Evolutionary conservation across 2,888 invertebrate species (phyloP).

Genomic region (Celastrina argiolus): DNA sequence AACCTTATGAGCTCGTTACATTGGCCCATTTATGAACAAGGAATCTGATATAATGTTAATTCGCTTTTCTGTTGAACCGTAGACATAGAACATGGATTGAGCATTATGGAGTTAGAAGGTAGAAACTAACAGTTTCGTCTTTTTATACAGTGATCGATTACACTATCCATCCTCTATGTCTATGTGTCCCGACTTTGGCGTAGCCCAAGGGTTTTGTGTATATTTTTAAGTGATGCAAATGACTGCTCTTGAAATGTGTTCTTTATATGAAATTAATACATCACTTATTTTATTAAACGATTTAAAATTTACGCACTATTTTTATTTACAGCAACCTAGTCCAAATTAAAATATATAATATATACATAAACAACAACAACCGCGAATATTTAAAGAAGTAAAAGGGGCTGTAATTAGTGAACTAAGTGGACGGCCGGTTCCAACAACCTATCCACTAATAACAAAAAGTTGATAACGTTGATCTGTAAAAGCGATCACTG

Average conservation of each 20-base stretch:
- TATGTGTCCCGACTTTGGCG: background rate
- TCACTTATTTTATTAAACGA: constrained; percentile 75
- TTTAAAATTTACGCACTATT: constrained; percentile 30
- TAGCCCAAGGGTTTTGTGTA: constrained; percentile 24
- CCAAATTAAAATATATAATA: background rate
- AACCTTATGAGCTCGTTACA: constrained; percentile 24
- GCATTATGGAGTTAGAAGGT: background rate
- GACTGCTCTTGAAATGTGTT: constrained; percentile 72
- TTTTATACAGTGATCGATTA: background rate
- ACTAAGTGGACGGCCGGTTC: too few relatives aligned
- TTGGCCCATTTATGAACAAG: constrained; percentile 11
- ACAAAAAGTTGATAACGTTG: too few relatives aligned
- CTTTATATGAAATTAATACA: constrained; percentile 69
- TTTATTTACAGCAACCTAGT: background rate
- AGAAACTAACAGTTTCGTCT: background rate
- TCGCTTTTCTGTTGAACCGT: constrained; percentile 22
- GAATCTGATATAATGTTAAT: constrained; percentile 26
- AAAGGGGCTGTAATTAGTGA: too few relatives aligned
- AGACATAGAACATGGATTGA: background rate
- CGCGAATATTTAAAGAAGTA: too few relatives aligned
- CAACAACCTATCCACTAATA: too few relatives aligned
- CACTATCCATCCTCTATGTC: background rate
- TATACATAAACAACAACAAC: background rate
- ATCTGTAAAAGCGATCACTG: too few relatives aligned
- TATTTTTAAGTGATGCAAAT: constrained; percentile 43